These are phyloP conservation scores for Elachura formosa DNA, from an alignment of 2,113 vertebrate species.

Conservation along the genomic window DNA sequence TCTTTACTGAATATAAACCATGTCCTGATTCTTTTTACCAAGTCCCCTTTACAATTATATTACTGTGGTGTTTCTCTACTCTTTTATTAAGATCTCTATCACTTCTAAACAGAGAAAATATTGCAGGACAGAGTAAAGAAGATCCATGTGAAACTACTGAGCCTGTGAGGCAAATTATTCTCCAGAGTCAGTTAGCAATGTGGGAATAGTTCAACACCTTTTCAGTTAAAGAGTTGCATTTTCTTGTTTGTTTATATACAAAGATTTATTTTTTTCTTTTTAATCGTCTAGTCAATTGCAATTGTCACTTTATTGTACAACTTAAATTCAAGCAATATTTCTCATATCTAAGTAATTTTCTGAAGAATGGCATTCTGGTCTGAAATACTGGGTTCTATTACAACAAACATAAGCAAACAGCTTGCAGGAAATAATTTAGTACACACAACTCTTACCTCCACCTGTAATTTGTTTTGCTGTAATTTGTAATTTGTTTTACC, in stretches of 20 bases:
- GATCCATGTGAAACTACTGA: neutral
- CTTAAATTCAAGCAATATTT: neutral
- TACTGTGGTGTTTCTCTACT: neutral
- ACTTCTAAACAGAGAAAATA: neutral
- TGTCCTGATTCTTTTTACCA: neutral
- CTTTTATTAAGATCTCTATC: neutral
- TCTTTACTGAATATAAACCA: neutral
- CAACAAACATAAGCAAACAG: neutral
- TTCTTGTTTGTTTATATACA: neutral
- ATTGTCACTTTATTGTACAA: neutral
- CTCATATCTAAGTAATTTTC: neutral
- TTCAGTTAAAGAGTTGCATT: neutral
- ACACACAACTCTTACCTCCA: neutral
- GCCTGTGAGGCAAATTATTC: neutral
- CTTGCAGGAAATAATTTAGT: neutral
- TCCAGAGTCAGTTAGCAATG: neutral
- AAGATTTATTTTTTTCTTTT: neutral
- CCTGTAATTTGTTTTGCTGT: neutral
- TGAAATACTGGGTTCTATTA: neutral
- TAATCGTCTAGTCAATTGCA: neutral
- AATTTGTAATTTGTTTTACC: too few relatives aligned
- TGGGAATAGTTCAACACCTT: neutral
- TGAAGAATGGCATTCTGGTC: neutral
- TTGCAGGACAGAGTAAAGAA: neutral
- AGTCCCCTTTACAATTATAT: neutral